Evolutionary conservation across 2,113 vertebrate genomes (phyloP).

Genomic region (Scomber scombrus): DNA sequence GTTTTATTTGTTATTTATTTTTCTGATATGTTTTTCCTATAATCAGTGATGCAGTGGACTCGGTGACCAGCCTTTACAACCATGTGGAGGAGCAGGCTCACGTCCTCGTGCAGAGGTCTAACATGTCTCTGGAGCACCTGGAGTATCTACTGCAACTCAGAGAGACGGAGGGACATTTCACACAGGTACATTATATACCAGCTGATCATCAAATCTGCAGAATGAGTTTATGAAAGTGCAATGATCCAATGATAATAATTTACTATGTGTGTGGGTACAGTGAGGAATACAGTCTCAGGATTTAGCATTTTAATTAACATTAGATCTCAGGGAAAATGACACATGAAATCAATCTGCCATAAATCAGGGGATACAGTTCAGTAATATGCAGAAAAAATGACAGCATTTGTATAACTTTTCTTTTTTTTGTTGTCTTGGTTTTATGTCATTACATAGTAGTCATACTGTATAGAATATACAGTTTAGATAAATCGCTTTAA

Average conservation of each 20-base stretch:
- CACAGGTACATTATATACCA: constrained; percentile 81
- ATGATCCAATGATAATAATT: neutral
- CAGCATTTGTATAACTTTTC: too few species aligned
- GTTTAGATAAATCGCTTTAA: neutral
- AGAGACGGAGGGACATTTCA: constrained; percentile 86
- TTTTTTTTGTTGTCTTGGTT: too few species aligned
- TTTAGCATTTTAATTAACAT: too few species aligned
- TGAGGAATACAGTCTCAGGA: too few species aligned
- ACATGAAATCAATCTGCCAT: too few species aligned
- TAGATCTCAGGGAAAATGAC: too few species aligned
- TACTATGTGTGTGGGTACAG: neutral
- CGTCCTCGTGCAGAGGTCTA: constrained; percentile 90
- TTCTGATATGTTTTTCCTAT: neutral
- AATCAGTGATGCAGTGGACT: constrained; percentile 86
- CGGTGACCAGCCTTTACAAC: constrained; percentile 86
- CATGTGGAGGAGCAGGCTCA: constrained; percentile 92
- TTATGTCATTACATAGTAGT: too few species aligned
- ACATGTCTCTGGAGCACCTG: constrained; percentile 88
- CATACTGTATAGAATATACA: neutral
- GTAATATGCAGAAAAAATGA: neutral
- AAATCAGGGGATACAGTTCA: neutral
- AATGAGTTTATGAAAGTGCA: neutral
- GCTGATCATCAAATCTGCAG: neutral
- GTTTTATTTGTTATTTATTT: neutral
- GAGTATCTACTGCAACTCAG: constrained; percentile 87